Conservation (phyloP, 2,113 vertebrate genomes). For the Ceyx melanurus region DNA sequence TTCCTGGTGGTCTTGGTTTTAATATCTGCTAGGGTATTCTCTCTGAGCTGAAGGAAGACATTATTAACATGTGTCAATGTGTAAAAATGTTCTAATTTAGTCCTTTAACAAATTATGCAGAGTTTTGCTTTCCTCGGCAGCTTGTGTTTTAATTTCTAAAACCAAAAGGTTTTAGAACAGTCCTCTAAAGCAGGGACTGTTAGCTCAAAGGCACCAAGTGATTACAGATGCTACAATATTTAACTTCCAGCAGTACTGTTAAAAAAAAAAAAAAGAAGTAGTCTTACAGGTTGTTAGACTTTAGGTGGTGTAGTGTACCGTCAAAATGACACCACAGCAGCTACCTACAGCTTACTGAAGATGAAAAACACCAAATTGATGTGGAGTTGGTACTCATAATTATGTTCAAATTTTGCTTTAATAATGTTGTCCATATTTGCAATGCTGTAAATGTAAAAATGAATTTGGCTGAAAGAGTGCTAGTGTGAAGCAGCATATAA, state of each 20-base stretch:
- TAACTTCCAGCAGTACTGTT: not conserved
- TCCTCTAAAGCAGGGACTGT: not conserved
- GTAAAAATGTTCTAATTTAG: not conserved
- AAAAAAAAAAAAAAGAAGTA: not conserved
- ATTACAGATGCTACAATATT: not conserved
- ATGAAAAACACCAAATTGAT: conserved; percentile 13
- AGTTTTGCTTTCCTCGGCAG: not conserved
- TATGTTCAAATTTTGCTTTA: conserved; percentile 24
- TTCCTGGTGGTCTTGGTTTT: not conserved
- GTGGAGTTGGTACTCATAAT: not conserved
- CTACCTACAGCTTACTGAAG: not conserved
- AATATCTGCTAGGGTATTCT: not conserved
- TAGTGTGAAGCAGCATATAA: conserved; percentile 50
- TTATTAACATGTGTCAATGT: not conserved
- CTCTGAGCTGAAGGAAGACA: not conserved
- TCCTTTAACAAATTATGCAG: not conserved
- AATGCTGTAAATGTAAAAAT: conserved; percentile 47
- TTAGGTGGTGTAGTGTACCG: not conserved
- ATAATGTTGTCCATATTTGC: conserved; percentile 28
- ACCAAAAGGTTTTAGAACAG: not conserved
- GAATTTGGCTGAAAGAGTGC: conserved; percentile 42
- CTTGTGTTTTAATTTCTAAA: not conserved
- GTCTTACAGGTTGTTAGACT: not conserved
- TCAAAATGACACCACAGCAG: not conserved
- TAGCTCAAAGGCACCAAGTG: not conserved